Evolutionary conservation across 2,888 invertebrate genomes (phyloP), one percentile per base, ranked within the genome.

Genomic region (Sesamia inferens): DNA sequence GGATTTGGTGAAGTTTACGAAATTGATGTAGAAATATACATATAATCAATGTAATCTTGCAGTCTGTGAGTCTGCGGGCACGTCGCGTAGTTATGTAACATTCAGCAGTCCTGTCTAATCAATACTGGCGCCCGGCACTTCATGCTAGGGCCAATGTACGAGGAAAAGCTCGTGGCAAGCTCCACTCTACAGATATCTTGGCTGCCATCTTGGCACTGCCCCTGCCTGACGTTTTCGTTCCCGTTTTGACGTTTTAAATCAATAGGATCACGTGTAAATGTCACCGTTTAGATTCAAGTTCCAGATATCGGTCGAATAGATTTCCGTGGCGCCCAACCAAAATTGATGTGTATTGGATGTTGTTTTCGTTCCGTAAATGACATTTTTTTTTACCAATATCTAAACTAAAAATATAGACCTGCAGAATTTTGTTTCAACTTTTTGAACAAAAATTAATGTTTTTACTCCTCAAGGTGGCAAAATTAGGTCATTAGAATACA

Each of bases 51-150:
- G 89, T 88, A 90, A 88, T 90, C 88, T 90, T 89, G 90, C 91
- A 92, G 92, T 91, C 89, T 92, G 85, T 87, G 87, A 90, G 89
- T 90, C 90, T 88, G 91, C 89, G 91, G 90, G 89, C 91, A 92
- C 90, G 92, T 90, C 90, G 92, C 90, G 79, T 77, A 76, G 89
- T 95, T 94, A 94, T 90, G 88, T 94, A 95, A 95, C 93, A 90
- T 91, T 90, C 90, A 94, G 93, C 92, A 92, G 93, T 93, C 92
- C 93, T 92, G 92, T 90, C 92, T 93, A 94, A 96, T 96, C 95
- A 93, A 96, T 96, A 96, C 93, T 88, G 85, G 87, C 90, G 92
- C 87, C 91, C 91, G 91, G 89, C 92, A 92, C 93, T 93, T 91
- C 91, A 90, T 92, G 91, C 90, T 91, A 92, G 91, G 90, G 93